Base-by-base conservation (phyloP, 1,140 invertebrate genomes). In the Drosophila punjabiensis region DNA sequence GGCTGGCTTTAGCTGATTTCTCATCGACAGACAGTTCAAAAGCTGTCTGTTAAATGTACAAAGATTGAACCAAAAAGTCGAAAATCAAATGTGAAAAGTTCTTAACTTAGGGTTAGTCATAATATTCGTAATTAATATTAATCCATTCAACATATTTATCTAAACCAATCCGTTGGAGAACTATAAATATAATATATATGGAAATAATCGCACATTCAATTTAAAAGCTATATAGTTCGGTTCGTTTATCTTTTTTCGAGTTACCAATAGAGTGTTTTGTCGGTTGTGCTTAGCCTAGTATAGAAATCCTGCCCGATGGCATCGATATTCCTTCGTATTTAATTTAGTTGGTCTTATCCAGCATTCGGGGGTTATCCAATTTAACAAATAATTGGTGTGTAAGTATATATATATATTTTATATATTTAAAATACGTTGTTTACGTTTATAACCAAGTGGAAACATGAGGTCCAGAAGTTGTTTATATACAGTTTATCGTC, bases 331-430 rank as follows among this genome's bases (percentile, higher is more conserved):
- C 47, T 47, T 69, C 24, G 71, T 73, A 62, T 66, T 88, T 84
- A 89, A 90, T 89, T 89, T 89, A 90, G 81, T 90, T 89, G 81
- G 86, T 89, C 85, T 90, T 89, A 86, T 89, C 86, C 86, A 89
- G 86, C 85, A 71, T 86, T 69, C 69, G 61, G 77, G 59, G 64
- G 39, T 76, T 79, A 52, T 71, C 76, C 80, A 86, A 86, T 82
- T 74, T 45, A 85, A 78, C 75, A 81, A 70, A 63, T 71, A 78
- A 73, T 79, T 79, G 76, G 66, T 69, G 43, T 69, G 52, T 56
- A 56, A 56, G 53, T 37, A 37, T 56, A 56, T 37, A 56, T 55
- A 53, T 52, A 61, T 55, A 53, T 52, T 56, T 62, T 24, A 24
- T 24, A 67, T 56, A 78, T 77, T 63, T 67, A 73, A 53, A 70